phyloP scores from a whole-genome alignment of 2,113 vertebrate species.

The Percina caprodes region DNA sequence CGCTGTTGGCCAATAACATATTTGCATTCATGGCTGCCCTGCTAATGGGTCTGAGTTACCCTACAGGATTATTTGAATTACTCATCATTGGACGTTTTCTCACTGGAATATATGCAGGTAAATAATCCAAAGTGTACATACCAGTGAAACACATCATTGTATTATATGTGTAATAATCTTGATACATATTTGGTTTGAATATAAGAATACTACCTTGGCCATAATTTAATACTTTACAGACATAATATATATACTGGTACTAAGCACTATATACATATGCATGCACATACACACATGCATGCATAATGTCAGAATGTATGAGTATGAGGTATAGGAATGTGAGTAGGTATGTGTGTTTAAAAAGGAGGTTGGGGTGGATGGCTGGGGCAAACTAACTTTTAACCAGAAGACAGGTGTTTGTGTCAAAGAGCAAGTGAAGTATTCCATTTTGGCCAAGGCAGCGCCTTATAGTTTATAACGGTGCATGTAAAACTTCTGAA shows the following conservation, averaged over 20 bases:
- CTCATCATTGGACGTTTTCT: constrained; percentile 89
- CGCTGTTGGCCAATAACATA: constrained; percentile 87
- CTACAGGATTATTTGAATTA: constrained; percentile 86
- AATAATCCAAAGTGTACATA: constrained; percentile 25
- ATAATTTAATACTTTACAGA: constrained; percentile 68
- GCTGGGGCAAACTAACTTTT: too few relatives aligned
- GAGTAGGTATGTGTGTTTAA: too few relatives aligned
- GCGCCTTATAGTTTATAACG: constrained; percentile 59
- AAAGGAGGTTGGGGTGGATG: too few relatives aligned
- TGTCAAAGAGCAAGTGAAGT: constrained; percentile 34
- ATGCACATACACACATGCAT: too few relatives aligned
- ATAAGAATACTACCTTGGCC: not conserved
- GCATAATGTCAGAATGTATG: too few relatives aligned
- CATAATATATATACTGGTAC: too few relatives aligned
- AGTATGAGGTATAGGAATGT: too few relatives aligned
- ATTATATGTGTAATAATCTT: not conserved
- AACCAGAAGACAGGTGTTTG: too few relatives aligned
- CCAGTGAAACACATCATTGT: constrained; percentile 46
- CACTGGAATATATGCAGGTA: constrained; percentile 90
- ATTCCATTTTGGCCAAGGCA: constrained; percentile 79
- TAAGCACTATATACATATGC: too few relatives aligned
- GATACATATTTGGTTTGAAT: not conserved
- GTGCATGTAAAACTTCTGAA: constrained; percentile 46
- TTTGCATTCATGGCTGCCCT: constrained; percentile 87
- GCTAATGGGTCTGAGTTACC: constrained; percentile 88